Conservation (phyloP, 2,113 vertebrate genomes). For the Neogale vison region DNA sequence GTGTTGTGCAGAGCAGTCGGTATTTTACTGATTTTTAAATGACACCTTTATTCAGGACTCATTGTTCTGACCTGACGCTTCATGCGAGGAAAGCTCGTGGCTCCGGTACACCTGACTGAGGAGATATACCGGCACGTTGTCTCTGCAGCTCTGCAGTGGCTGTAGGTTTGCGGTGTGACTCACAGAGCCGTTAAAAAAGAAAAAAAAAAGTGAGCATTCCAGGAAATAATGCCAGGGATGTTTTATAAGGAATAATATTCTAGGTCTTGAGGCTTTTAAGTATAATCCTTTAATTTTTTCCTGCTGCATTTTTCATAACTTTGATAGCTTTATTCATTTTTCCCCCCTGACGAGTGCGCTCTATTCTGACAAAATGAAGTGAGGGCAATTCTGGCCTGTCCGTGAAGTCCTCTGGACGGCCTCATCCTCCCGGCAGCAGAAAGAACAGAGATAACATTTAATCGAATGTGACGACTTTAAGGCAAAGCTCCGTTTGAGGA, state of each 20-base stretch:
- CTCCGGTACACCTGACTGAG: neutral
- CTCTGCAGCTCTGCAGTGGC: neutral
- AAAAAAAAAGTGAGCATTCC: neutral
- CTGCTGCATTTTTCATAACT: neutral
- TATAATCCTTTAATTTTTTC: neutral
- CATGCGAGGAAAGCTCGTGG: fast-evolving
- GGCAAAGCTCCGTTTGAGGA: neutral
- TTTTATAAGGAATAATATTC: neutral
- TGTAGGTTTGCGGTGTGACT: neutral
- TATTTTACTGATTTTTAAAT: neutral
- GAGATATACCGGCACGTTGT: fast-evolving
- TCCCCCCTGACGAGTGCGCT: too few relatives aligned
- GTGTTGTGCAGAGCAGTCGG: fast-evolving
- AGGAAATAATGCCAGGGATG: neutral
- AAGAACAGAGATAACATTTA: neutral
- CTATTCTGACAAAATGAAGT: neutral
- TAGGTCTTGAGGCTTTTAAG: neutral
- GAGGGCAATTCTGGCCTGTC: neutral
- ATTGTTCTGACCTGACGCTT: neutral
- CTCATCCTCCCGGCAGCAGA: neutral
- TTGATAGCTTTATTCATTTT: neutral
- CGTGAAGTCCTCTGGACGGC: neutral
- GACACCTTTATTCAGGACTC: neutral
- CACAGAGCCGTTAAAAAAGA: neutral
- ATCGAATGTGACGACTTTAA: neutral